phyloP scores from a whole-genome alignment of 2,113 vertebrate species.

The Colistium nudipinnis region DNA sequence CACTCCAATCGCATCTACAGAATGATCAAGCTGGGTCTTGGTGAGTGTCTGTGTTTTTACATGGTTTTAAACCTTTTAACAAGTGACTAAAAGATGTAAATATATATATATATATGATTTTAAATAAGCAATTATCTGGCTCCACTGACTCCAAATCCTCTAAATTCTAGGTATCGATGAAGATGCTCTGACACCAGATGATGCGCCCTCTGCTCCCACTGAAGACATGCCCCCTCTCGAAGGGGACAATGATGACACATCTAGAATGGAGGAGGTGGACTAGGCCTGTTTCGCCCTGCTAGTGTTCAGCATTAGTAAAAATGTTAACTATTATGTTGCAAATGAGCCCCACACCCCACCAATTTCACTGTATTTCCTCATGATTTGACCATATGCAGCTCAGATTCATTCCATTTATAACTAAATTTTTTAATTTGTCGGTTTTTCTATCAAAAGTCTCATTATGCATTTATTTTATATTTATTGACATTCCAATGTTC shows the following conservation, averaged over 20 bases:
- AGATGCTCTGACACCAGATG: constrained; percentile 88
- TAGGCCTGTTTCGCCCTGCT: constrained; percentile 63
- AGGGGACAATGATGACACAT: constrained; percentile 93
- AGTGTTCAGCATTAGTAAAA: constrained; percentile 28
- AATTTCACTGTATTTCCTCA: constrained; percentile 2
- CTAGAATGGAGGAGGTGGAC: constrained; percentile 98
- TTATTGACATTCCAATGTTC: constrained; percentile 68
- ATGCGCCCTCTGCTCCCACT: constrained; percentile 78
- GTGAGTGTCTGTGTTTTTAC: constrained; percentile 50
- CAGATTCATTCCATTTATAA: constrained; percentile 43
- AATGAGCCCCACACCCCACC: constrained; percentile 37
- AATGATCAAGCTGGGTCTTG: constrained; percentile 87
- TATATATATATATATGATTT: too few species aligned
- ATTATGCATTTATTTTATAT: constrained; percentile 66
- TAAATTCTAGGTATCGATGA: constrained; percentile 92
- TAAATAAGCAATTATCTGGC: neutral
- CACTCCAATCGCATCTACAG: constrained; percentile 87
- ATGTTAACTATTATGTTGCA: constrained; percentile 60
- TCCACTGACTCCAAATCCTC: neutral
- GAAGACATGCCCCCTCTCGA: constrained; percentile 97
- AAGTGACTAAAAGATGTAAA: too few species aligned
- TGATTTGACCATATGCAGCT: constrained; percentile 11
- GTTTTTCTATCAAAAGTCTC: constrained; percentile 64
- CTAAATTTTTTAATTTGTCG: constrained; percentile 38
- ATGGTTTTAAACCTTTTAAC: neutral